Percentiles rank a stretch among this genome's conserved stretches.
Evolutionary conservation across 2,888 invertebrate species (phyloP).

Genomic region (Plebejus argus): DNA sequence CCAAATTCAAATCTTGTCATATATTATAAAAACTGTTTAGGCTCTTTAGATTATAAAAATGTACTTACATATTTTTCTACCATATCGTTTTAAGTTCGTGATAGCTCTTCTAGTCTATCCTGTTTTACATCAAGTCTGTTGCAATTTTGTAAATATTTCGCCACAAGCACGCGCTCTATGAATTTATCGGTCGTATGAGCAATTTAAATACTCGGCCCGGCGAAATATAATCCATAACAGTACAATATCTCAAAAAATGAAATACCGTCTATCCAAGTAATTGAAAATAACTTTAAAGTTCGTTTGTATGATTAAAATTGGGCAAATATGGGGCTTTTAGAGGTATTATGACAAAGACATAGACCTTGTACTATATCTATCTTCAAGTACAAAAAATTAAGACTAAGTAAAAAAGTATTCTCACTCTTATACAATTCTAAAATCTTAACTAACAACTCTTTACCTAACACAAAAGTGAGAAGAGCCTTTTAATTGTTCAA

Average conservation of each 20-base stretch:
- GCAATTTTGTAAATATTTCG: slow-evolving; percentile 44
- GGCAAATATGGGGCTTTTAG: too few relatives aligned
- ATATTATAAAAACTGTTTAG: too few relatives aligned
- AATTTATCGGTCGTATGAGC: slow-evolving; percentile 29
- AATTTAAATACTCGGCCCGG: slow-evolving; percentile 22
- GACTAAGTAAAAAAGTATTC: background rate
- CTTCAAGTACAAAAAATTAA: too few relatives aligned
- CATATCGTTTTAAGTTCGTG: background rate
- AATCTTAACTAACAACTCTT: background rate
- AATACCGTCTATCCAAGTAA: too few relatives aligned
- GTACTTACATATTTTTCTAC: background rate
- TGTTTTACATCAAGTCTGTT: slow-evolving; percentile 37
- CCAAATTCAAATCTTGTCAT: too few relatives aligned
- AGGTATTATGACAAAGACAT: too few relatives aligned
- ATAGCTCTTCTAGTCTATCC: background rate
- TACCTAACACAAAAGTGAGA: background rate
- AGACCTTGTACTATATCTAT: too few relatives aligned
- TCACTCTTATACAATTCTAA: too few relatives aligned
- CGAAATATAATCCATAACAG: slow-evolving; percentile 20
- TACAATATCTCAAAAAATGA: too few relatives aligned
- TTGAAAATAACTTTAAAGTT: too few relatives aligned
- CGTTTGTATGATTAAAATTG: too few relatives aligned
- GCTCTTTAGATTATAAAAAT: too few relatives aligned
- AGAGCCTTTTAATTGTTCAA: background rate
- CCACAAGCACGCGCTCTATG: slow-evolving; percentile 43